Conservation (phyloP, 2,113 vertebrate genomes). For the Argyrosomus japonicus region DNA sequence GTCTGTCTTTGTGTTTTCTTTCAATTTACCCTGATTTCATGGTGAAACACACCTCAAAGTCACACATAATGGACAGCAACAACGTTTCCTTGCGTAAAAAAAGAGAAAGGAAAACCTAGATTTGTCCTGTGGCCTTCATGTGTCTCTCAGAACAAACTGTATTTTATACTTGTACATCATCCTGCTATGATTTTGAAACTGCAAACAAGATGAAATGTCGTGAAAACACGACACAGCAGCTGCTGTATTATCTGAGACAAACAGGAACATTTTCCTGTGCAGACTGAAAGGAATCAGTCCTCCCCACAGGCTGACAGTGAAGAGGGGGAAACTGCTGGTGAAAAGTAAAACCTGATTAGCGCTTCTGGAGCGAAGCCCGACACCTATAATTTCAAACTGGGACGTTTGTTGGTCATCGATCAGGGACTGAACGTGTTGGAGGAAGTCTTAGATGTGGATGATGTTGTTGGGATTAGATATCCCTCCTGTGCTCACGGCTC, state of each 20-base stretch:
- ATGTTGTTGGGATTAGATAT: background rate
- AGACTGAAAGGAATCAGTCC: constrained; percentile 22
- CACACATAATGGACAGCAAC: constrained; percentile 11
- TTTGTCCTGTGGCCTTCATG: background rate
- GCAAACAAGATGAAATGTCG: constrained; percentile 22
- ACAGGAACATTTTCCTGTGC: constrained; percentile 16
- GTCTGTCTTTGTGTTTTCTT: background rate
- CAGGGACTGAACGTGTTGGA: background rate
- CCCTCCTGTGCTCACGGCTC: background rate
- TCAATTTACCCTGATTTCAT: background rate
- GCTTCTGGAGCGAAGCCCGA: constrained; percentile 15
- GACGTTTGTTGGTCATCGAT: constrained; percentile 37
- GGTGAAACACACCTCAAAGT: constrained; percentile 6
- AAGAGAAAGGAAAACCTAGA: background rate
- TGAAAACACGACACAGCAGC: constrained; percentile 38
- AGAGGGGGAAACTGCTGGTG: constrained; percentile 1
- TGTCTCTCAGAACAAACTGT: constrained; percentile 13
- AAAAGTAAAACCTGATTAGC: constrained; percentile 40
- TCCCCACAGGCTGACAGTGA: constrained; percentile 17
- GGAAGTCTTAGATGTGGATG: background rate
- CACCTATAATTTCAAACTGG: constrained; percentile 34
- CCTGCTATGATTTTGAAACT: background rate
- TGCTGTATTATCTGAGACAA: constrained; percentile 44
- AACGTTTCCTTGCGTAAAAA: background rate
- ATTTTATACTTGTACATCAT: background rate